Evolutionary conservation across 2,888 invertebrate species (phyloP), one percentile per base, ranked within the genome.

Genomic region (Nomada ferruginata): DNA sequence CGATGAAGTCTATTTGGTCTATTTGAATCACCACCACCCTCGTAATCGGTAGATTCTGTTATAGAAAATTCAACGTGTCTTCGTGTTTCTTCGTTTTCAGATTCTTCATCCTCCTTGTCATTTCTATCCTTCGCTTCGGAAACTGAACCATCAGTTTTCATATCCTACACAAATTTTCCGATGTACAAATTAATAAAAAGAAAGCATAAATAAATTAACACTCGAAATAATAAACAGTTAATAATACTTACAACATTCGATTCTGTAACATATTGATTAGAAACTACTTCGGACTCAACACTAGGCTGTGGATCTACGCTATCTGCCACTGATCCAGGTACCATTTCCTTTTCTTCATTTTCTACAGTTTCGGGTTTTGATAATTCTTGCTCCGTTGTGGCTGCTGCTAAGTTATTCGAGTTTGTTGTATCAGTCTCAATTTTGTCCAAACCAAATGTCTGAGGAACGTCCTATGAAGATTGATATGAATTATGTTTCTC

Each of bases 1-100:
- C 97, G 96, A 93, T 98, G 97, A 82, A 98, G 96, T 80, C 96
- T 95, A 91, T 96, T 96, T 74, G 96, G 96, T 89, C 95, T 95
- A 85, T 94, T 94, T 69, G 94, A 93, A 81, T 94, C 95, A 83
- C 93, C 94, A 85, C 94, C 94, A 87, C 94, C 94, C 82, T 94
- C 94, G 85, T 92, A 93, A 90, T 91, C 94, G 89, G 92, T 92
- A 79, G 93, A 91, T 85, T 93, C 92, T 83, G 87, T 89, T 85
- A 93, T 90, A 69, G 92, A 92, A 90, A 94, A 93, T 86, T 94
- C 94, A 79, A 93, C 93, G 74, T 93, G 93, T 87, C 91, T 93
- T 87, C 91, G 92, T 81, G 90, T 88, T 84, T 96, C 96, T 64
- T 96, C 96, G 87, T 96, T 96, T 75, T 95, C 96, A 86, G 95